phyloP scores from a whole-genome alignment of 2,113 vertebrate species.

The Pomatostomus ruficeps region DNA sequence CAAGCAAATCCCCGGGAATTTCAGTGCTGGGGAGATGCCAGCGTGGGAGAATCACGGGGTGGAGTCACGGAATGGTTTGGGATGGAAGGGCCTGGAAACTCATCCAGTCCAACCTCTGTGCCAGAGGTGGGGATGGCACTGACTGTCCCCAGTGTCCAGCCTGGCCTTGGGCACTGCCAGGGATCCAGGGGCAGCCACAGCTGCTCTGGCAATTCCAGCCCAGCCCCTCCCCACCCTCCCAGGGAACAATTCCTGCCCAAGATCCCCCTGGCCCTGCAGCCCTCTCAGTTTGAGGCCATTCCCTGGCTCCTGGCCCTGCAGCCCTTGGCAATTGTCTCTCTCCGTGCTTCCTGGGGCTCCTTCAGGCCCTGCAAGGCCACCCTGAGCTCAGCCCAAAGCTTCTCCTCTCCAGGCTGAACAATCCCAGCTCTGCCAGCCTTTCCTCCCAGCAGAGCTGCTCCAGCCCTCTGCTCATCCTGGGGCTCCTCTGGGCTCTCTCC shows the following conservation, averaged over 20 bases:
- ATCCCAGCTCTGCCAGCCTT: background rate
- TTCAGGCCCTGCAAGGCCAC: background rate
- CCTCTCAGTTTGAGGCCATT: background rate
- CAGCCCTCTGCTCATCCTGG: too few relatives aligned
- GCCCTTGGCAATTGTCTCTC: background rate
- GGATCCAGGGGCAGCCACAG: background rate
- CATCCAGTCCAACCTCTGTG: background rate
- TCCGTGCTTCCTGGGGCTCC: background rate
- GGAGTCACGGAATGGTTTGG: background rate
- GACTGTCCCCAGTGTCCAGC: background rate
- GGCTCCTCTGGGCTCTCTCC: background rate
- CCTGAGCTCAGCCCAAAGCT: background rate
- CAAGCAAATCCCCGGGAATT: background rate
- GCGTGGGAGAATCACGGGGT: background rate
- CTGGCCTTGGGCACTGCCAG: background rate
- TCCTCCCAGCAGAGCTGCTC: background rate
- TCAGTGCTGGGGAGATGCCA: background rate
- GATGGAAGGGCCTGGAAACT: background rate
- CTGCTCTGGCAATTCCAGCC: background rate
- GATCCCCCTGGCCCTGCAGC: fast-evolving
- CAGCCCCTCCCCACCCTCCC: background rate
- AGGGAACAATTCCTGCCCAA: background rate
- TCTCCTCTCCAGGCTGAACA: background rate
- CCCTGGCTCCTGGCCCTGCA: background rate
- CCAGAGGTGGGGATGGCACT: background rate